A percentile compares a stretch with the other conserved stretches of the same genome.
Evolutionary conservation across 2,113 vertebrate species (phyloP).

Genomic region (Danionella cerebrum): DNA sequence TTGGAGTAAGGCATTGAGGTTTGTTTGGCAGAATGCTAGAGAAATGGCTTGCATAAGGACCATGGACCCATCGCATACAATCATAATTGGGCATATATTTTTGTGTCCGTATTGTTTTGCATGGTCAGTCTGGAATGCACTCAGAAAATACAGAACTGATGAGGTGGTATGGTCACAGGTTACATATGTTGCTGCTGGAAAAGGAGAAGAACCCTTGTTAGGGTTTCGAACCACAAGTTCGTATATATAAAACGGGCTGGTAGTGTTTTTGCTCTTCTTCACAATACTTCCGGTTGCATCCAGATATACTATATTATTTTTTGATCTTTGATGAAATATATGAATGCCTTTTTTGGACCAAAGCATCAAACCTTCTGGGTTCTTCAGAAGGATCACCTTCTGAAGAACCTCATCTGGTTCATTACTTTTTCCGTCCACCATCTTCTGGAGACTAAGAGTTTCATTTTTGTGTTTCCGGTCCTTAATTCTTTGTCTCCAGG

Average conservation of each 20-base stretch:
- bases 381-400: neutral
- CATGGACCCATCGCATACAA: slow-evolving; percentile 22
- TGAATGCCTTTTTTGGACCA: neutral
- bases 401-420: slow-evolving; percentile 1
- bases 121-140: slow-evolving; percentile 9
- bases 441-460: neutral
- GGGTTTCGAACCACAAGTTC: slow-evolving; percentile 10
- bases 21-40: slow-evolving; percentile 1
- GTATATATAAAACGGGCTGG: neutral
- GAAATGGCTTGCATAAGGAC: slow-evolving; percentile 14
- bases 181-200: neutral
- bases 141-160: slow-evolving; percentile 7
- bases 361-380: neutral
- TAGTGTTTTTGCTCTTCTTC: neutral
- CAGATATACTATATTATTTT: neutral
- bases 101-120: slow-evolving; percentile 9
- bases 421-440: neutral
- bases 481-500: neutral
- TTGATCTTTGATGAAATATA: neutral
- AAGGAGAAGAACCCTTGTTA: neutral
- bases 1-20: slow-evolving; percentile 17
- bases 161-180: neutral
- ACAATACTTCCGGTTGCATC: neutral
- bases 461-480: neutral
- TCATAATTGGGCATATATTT: slow-evolving; percentile 10